phyloP scores from a whole-genome alignment of 2,888 invertebrate genomes.

The Nephrotoma guestfalica region DNA sequence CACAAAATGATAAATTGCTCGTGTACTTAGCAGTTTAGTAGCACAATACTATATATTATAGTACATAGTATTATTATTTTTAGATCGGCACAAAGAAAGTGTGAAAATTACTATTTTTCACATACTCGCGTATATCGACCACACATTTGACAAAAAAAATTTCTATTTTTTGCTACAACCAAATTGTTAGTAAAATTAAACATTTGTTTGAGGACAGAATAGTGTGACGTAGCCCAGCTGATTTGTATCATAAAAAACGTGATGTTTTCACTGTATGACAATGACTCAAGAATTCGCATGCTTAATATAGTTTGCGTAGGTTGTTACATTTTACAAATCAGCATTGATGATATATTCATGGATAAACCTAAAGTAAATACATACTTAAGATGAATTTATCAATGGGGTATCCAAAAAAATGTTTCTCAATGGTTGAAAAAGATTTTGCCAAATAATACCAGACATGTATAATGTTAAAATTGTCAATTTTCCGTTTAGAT shows the following conservation, averaged over 20 bases:
- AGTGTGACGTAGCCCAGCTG: not conserved
- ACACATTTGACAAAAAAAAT: not conserved
- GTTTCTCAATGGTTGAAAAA: too few relatives aligned
- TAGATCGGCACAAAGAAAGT: not conserved
- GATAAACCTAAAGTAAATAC: too few relatives aligned
- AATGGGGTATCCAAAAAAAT: too few relatives aligned
- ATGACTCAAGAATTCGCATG: not conserved
- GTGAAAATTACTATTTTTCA: not conserved
- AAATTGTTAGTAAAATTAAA: not conserved
- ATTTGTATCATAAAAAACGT: not conserved
- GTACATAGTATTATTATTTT: not conserved
- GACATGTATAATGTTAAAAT: too few relatives aligned
- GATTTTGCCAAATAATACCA: too few relatives aligned
- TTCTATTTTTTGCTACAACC: not conserved
- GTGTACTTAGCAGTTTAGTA: not conserved
- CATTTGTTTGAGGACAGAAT: not conserved
- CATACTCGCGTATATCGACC: not conserved
- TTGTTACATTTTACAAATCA: not conserved
- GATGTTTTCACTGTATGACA: not conserved
- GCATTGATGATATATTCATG: too few relatives aligned
- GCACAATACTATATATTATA: not conserved
- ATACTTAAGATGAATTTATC: too few relatives aligned
- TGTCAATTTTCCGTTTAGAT: too few relatives aligned
- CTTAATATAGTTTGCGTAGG: not conserved
- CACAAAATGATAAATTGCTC: not conserved